A percentile compares a stretch with the other conserved stretches of the same genome.
Evolutionary conservation across 2,113 vertebrate species (phyloP).

Genomic region (Serilophus lunatus): DNA sequence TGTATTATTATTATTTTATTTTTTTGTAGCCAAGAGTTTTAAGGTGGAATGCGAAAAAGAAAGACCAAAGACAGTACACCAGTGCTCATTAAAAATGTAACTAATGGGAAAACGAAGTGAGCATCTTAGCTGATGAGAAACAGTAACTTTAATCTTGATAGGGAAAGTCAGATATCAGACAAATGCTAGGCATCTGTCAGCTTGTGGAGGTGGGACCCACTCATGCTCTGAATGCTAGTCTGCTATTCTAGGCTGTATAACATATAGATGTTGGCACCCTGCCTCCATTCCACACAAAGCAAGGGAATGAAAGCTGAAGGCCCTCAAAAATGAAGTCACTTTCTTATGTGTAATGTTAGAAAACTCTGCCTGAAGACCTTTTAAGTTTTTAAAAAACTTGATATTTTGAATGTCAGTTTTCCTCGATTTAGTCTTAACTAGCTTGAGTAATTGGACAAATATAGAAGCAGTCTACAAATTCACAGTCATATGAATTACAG

Average conservation of each 20-base stretch:
- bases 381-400: neutral
- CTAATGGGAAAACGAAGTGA: neutral
- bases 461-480: neutral
- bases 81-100: neutral
- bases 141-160: neutral
- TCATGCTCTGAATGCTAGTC: neutral
- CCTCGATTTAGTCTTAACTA: neutral
- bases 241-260: neutral
- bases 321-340: neutral
- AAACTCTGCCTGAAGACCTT: neutral
- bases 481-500: neutral
- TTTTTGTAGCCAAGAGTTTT: neutral
- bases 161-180: neutral
- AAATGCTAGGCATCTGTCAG: neutral
- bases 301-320: neutral
- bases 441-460: neutral
- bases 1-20: no score
- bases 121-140: neutral
- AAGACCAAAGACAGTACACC: neutral
- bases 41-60: neutral
- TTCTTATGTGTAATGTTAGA: neutral
- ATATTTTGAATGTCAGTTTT: neutral
- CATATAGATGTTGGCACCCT: neutral
- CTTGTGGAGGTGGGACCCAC: neutral
- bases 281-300: neutral